These are phyloP conservation scores for Ciconia stormi DNA, from an alignment of 2,113 vertebrate species.

Conservation along the genomic window DNA sequence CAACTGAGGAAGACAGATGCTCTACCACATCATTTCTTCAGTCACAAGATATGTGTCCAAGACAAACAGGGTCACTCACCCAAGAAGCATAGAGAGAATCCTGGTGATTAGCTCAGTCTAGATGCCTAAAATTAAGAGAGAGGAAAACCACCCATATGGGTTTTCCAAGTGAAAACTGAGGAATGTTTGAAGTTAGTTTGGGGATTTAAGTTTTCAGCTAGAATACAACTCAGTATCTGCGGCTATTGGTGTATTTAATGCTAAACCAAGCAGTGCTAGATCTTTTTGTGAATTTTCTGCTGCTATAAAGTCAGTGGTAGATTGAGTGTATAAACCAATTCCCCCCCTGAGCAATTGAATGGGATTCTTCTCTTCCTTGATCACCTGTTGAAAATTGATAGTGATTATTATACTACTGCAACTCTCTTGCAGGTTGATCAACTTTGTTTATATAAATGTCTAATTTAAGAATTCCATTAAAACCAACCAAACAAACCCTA, in stretches of 20 bases:
- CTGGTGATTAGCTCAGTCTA: neutral
- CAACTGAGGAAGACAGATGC: neutral
- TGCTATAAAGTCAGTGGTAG: neutral
- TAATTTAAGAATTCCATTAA: neutral
- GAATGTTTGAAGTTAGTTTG: neutral
- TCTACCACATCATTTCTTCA: neutral
- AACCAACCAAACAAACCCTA: neutral
- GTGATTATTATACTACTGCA: neutral
- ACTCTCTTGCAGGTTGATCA: neutral
- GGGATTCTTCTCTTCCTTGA: neutral
- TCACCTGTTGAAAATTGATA: neutral
- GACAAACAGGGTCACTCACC: neutral
- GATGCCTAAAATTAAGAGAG: neutral
- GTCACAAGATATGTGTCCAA: neutral
- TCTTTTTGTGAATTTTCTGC: neutral
- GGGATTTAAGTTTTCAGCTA: neutral
- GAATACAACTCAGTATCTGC: neutral
- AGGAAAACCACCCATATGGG: neutral
- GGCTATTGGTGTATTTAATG: neutral
- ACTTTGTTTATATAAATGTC: neutral
- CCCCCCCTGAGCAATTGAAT: neutral
- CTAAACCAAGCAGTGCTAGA: neutral
- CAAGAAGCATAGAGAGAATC: neutral
- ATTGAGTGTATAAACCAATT: neutral
- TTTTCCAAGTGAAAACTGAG: neutral